phyloP scores from a whole-genome alignment of 2,797 vertebrate genomes.

The Melanotaenia parkinsoni region DNA sequence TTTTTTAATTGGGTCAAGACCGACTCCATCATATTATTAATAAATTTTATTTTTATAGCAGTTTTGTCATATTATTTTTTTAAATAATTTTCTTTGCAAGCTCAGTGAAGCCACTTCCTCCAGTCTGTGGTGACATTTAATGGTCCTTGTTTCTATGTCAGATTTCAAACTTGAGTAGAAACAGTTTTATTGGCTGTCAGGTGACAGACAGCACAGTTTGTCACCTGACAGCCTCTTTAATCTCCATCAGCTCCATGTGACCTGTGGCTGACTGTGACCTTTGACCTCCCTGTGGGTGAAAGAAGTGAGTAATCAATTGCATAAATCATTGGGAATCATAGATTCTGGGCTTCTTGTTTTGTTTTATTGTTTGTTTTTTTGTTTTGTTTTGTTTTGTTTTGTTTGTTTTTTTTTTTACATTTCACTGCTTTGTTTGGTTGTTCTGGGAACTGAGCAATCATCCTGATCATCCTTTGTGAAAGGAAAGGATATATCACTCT shows the following conservation, averaged over 20 bases:
- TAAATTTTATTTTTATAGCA: too few species aligned
- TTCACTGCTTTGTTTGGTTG: slow-evolving; percentile 9
- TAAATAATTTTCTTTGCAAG: too few species aligned
- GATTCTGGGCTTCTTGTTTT: neutral
- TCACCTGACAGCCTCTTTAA: slow-evolving; percentile 14
- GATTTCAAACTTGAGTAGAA: neutral
- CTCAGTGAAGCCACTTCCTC: too few species aligned
- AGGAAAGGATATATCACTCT: too few species aligned
- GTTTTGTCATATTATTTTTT: too few species aligned
- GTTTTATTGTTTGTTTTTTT: slow-evolving; percentile 4
- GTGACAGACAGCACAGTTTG: slow-evolving; percentile 5
- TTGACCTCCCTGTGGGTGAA: slow-evolving; percentile 21
- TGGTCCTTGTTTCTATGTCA: slow-evolving; percentile 10
- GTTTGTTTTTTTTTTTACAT: neutral
- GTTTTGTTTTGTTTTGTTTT: neutral
- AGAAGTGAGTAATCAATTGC: slow-evolving; percentile 11
- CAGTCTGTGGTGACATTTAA: slow-evolving; percentile 1
- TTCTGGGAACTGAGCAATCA: slow-evolving; percentile 20
- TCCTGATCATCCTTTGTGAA: too few species aligned
- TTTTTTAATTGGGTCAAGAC: too few species aligned
- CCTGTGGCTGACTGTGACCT: slow-evolving; percentile 27
- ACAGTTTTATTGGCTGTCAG: slow-evolving; percentile 23
- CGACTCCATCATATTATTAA: too few species aligned
- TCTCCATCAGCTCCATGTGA: slow-evolving; percentile 21
- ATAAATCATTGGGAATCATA: slow-evolving; percentile 3